These are phyloP conservation scores for Epizoanthus scotinus DNA, from an alignment of 92 coral and sea anemone species.

Conservation along the genomic window DNA sequence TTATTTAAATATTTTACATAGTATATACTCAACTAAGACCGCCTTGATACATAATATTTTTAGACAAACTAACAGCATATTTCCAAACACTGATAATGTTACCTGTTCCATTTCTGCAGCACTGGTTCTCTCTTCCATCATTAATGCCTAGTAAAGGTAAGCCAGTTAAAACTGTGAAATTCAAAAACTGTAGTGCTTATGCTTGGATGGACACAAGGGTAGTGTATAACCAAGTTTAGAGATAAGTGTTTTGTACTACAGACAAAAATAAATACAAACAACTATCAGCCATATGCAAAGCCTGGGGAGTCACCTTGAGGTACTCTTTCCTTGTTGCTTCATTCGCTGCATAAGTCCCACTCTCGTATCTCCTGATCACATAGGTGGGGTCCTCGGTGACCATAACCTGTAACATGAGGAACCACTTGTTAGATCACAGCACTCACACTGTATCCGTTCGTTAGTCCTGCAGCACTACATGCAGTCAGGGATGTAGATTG, in stretches of 20 bases:
- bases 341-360: constrained; percentile 84
- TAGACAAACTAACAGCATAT: not conserved
- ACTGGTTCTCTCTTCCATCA: constrained; percentile 76
- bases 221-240: no score
- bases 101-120: constrained; percentile 78
- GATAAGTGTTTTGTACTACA: no score
- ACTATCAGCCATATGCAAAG: not conserved
- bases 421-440: no score
- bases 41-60: not conserved
- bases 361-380: constrained; percentile 92
- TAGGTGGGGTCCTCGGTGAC: constrained; percentile 89
- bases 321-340: constrained; percentile 85
- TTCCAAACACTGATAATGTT: not conserved
- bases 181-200: not conserved
- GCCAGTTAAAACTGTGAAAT: not conserved
- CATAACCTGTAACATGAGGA: constrained; percentile 60
- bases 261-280: no score
- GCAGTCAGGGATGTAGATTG: no score
- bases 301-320: constrained; percentile 55
- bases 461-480: no score
- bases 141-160: constrained; percentile 70
- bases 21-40: not conserved
- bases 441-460: no score
- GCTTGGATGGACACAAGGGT: no score
- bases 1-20: not conserved